phyloP scores from a whole-genome alignment of 1,140 invertebrate species.

The Drosophila seguyi region DNA sequence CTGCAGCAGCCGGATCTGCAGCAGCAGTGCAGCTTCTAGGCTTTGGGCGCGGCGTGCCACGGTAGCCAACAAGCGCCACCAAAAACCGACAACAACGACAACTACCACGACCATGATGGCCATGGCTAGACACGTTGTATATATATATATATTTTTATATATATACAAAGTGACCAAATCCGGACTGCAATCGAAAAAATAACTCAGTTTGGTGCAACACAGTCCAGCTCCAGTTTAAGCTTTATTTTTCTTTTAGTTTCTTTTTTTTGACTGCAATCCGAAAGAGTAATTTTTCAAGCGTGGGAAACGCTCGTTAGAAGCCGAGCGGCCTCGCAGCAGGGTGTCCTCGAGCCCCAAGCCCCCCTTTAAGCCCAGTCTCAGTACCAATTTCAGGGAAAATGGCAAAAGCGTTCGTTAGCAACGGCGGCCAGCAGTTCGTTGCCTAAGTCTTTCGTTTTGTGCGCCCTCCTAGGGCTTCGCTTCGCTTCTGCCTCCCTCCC shows the following conservation, averaged over 20 bases:
- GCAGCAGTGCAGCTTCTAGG: slow-evolving; percentile 29
- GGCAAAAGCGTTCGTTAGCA: slow-evolving; percentile 24
- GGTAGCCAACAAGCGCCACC: slow-evolving; percentile 76
- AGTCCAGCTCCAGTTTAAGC: slow-evolving; percentile 5
- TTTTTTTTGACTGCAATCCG: not conserved
- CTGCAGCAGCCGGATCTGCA: not conserved
- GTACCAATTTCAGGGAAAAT: not conserved
- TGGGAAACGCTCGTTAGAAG: slow-evolving; percentile 35
- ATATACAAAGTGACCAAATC: slow-evolving; percentile 11
- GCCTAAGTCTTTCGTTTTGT: slow-evolving; percentile 71
- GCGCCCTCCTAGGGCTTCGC: slow-evolving; percentile 20
- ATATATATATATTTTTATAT: slow-evolving; percentile 32
- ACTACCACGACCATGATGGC: too few relatives aligned
- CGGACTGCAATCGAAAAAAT: slow-evolving; percentile 12
- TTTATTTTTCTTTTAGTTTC: not conserved
- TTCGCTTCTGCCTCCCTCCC: not conserved
- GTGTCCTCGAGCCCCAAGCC: not conserved
- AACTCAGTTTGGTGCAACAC: not conserved
- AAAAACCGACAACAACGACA: slow-evolving; percentile 18
- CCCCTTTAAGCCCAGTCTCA: not conserved
- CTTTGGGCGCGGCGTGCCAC: slow-evolving; percentile 68
- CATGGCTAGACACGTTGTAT: slow-evolving; percentile 61
- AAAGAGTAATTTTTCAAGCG: slow-evolving; percentile 48
- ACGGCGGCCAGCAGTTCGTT: slow-evolving; percentile 54
- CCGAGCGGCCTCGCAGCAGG: slow-evolving; percentile 6